Evolutionary conservation across 2,113 vertebrate species (phyloP).

Genomic region (Tachuris rubrigastra): DNA sequence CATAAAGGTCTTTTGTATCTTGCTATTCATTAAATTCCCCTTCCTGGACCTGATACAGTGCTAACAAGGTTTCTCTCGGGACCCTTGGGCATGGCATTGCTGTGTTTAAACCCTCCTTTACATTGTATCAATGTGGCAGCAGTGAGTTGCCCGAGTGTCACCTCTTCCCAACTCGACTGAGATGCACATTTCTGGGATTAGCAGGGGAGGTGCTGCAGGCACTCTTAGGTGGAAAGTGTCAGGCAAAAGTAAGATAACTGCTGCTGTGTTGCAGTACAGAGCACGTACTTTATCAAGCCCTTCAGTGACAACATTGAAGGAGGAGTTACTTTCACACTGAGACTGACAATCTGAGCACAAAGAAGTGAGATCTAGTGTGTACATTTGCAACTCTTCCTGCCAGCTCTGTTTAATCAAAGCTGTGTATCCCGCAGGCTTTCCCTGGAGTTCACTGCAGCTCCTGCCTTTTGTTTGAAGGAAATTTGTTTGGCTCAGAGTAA

Average conservation of each 20-base stretch:
- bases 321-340: background rate
- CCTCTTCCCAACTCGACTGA: background rate
- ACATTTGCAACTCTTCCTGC: background rate
- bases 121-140: background rate
- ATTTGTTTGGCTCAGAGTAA: background rate
- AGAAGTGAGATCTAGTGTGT: background rate
- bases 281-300: background rate
- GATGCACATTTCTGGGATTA: background rate
- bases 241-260: background rate
- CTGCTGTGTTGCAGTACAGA: background rate
- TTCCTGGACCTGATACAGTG: background rate
- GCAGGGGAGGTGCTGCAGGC: background rate
- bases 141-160: background rate
- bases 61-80: background rate
- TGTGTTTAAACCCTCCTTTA: background rate
- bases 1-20: background rate
- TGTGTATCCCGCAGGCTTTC: background rate
- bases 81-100: background rate
- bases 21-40: background rate
- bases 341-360: background rate
- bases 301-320: background rate
- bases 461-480: constrained; percentile 15
- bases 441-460: background rate
- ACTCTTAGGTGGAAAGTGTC: background rate
- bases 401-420: background rate